phyloP scores from a whole-genome alignment of 2,797 vertebrate species.

The Borostomias antarcticus region DNA sequence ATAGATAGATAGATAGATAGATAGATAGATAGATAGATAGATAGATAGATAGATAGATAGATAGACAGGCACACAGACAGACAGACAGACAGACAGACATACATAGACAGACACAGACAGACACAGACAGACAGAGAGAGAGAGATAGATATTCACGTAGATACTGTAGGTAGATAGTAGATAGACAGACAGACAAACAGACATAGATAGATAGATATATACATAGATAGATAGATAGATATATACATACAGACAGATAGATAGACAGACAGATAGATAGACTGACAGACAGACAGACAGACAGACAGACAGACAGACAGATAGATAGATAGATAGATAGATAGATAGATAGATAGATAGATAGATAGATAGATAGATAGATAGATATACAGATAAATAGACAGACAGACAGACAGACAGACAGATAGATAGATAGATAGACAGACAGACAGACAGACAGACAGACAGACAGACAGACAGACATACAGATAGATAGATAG shows the following conservation, averaged over 20 bases:
- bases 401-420: slow-evolving; percentile 15
- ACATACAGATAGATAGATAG: slow-evolving; percentile 1
- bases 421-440: neutral
- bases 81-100: slow-evolving; percentile 1
- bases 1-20: slow-evolving; percentile 22
- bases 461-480: slow-evolving; percentile 2
- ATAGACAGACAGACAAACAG: slow-evolving; percentile 14
- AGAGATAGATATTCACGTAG: no score
- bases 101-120: slow-evolving; percentile 4
- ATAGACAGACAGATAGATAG: slow-evolving; percentile 7
- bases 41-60: slow-evolving; percentile 13
- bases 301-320: slow-evolving; percentile 9
- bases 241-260: slow-evolving; percentile 26
- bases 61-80: slow-evolving; percentile 6
- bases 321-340: slow-evolving; percentile 1
- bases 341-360: slow-evolving; percentile 3
- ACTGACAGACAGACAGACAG: slow-evolving; percentile 14
- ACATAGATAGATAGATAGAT: neutral
- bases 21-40: slow-evolving; percentile 8
- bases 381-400: slow-evolving; percentile 16
- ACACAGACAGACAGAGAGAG: neutral
- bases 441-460: slow-evolving; percentile 26
- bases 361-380: neutral
- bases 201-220: slow-evolving; percentile 9
- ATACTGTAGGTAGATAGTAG: slow-evolving; percentile 13